Conservation (phyloP, 2,113 vertebrate genomes). For the Dissostichus mawsoni region DNA sequence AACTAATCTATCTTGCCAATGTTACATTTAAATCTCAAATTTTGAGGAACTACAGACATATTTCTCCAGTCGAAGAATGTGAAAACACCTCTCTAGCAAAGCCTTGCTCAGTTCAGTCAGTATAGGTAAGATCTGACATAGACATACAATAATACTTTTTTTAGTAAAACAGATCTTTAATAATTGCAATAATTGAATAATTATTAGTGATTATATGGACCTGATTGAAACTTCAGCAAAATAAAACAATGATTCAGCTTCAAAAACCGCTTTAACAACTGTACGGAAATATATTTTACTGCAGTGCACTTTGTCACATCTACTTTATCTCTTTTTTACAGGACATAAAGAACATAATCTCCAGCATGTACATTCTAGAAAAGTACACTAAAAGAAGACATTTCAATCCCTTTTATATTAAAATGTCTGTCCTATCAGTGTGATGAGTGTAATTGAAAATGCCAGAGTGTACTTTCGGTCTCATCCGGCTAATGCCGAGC, state of each 20-base stretch:
- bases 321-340: not conserved
- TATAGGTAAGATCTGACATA: too few species aligned
- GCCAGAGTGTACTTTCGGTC: constrained; percentile 16
- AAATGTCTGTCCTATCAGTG: not conserved
- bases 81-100: too few species aligned
- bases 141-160: too few species aligned
- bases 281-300: not conserved
- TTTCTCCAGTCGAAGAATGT: too few species aligned
- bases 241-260: not conserved
- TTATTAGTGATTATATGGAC: not conserved
- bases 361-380: not conserved
- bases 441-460: constrained; percentile 33
- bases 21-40: too few species aligned
- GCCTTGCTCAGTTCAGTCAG: too few species aligned
- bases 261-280: not conserved
- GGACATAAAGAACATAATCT: not conserved
- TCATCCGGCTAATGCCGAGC: constrained; percentile 16
- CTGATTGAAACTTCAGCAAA: not conserved
- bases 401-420: not conserved
- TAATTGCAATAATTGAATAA: not conserved
- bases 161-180: too few species aligned
- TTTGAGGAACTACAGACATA: too few species aligned
- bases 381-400: not conserved
- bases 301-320: not conserved
- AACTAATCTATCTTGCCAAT: too few species aligned